Evolutionary conservation across 1,140 invertebrate species (phyloP).

Genomic region (Lucilia cuprina): DNA sequence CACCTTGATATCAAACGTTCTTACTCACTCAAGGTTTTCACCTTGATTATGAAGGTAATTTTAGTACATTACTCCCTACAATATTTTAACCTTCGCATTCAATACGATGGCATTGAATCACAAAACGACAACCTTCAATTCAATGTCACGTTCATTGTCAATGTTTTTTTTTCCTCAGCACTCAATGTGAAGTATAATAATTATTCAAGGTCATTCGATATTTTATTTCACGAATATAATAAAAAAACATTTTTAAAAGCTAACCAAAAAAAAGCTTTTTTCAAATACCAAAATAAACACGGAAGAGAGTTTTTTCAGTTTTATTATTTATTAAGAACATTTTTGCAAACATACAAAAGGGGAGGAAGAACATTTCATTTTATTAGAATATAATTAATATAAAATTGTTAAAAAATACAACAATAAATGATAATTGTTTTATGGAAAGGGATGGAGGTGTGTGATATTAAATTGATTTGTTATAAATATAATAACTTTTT

Average conservation of each 20-base stretch:
- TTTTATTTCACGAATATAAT: not conserved
- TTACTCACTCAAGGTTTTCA: not conserved
- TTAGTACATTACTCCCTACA: not conserved
- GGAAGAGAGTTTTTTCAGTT: not conserved
- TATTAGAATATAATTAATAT: too few relatives aligned
- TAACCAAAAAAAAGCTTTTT: not conserved
- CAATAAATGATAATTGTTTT: too few relatives aligned
- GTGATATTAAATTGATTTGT: too few relatives aligned
- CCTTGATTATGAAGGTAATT: conserved; percentile 15
- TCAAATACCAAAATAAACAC: not conserved
- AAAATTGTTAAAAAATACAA: too few relatives aligned
- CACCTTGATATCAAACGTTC: not conserved
- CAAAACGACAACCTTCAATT: not conserved
- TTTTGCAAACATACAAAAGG: too few relatives aligned
- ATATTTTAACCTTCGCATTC: not conserved
- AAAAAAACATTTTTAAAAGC: not conserved
- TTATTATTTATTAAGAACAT: too few relatives aligned
- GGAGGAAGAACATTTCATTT: too few relatives aligned
- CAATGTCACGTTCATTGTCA: not conserved
- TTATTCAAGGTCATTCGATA: not conserved
- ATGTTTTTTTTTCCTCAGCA: not conserved
- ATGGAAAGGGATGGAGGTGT: too few relatives aligned
- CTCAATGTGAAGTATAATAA: not conserved
- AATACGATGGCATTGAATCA: not conserved
- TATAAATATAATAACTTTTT: too few relatives aligned